Percentiles rank a stretch among this genome's conserved stretches.
These are phyloP conservation scores for Campoletis sonorensis DNA, from an alignment of 1,140 invertebrate genomes.

Conservation along the genomic window DNA sequence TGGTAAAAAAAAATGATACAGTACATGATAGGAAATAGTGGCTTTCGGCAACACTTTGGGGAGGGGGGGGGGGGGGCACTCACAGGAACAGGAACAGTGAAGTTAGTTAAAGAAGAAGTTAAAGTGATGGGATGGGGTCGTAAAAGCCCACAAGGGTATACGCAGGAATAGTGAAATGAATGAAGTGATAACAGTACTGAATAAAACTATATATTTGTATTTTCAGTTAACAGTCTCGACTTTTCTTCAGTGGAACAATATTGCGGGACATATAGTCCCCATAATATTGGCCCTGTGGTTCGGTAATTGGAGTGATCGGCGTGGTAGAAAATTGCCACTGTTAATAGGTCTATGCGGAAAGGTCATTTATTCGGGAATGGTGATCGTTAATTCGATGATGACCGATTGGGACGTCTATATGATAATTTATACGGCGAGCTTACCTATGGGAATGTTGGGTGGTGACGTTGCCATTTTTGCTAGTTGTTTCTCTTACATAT, in stretches of 20 bases:
- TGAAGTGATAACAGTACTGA: too few relatives aligned
- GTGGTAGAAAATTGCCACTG: conserved; percentile 83
- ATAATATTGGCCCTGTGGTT: conserved; percentile 86
- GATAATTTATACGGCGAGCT: conserved; percentile 83
- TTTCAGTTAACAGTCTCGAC: conserved; percentile 81
- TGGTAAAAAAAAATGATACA: too few relatives aligned
- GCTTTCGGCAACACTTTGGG: too few relatives aligned
- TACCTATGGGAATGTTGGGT: conserved; percentile 84
- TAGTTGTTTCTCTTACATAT: conserved; percentile 84
- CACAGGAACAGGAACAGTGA: too few relatives aligned
- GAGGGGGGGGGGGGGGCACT: too few relatives aligned
- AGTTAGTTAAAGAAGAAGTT: too few relatives aligned
- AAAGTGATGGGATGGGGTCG: too few relatives aligned
- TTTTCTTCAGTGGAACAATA: conserved; percentile 86
- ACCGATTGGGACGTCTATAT: conserved; percentile 84
- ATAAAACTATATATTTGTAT: too few relatives aligned
- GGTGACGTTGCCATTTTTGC: conserved; percentile 87
- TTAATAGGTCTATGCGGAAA: conserved; percentile 84
- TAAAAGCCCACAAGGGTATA: too few relatives aligned
- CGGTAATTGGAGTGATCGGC: conserved; percentile 86
- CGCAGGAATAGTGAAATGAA: too few relatives aligned
- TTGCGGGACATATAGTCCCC: conserved; percentile 82
- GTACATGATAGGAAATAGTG: too few relatives aligned
- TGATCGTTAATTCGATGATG: conserved; percentile 82
- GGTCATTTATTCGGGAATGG: conserved; percentile 84